Base-by-base conservation (phyloP, 1,140 invertebrate genomes). In the Parapsyche elsis region DNA sequence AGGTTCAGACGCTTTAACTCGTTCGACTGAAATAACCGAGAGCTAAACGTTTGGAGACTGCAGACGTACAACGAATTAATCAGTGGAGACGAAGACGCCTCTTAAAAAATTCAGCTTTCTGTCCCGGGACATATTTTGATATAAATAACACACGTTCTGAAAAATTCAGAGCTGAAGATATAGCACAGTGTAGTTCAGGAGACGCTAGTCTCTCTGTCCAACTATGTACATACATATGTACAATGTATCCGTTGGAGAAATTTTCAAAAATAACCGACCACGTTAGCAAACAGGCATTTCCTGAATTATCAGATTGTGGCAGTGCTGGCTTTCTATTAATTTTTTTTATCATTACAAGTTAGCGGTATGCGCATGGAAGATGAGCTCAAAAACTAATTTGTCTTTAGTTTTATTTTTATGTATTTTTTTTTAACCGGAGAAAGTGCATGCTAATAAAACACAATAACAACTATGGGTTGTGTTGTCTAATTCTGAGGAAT, bases 1-100 rank as follows among this genome's bases (percentile, higher is more conserved):
- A 67, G 64, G 64, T 67, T 67, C 0, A 67, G 64, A 4, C 16
- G 12, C 64, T 57, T 9, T 16, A 57, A 16, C 12, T 12, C 5
- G 64, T 67, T 26, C 64, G n/a, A 16, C 23, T 12, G 23, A 67
- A 67, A 67, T 67, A 67, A 67, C 64, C 23, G 64, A 21, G 10
- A 16, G 23, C 64, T 14, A 67, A 26, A 67, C 64, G 24, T 23
- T 12, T 1, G 30, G 30, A 38, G 30, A 4, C 30, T 1, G 30
- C 30, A 7, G 30, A 38, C 30, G 30, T 38, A 67, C 16, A 24
- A 67, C 64, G 64, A 67, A 67, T 67, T 67, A 26, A 67, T 67
- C 64, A 16, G 64, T 5, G 1, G n/a, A 14, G n/a, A 12, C n/a
- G 23, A 67, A 5, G 64, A 21, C 59, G 24, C 64, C 7, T 38